phyloP scores from a whole-genome alignment of 2,113 vertebrate genomes.

The Stigmatopora argus region DNA sequence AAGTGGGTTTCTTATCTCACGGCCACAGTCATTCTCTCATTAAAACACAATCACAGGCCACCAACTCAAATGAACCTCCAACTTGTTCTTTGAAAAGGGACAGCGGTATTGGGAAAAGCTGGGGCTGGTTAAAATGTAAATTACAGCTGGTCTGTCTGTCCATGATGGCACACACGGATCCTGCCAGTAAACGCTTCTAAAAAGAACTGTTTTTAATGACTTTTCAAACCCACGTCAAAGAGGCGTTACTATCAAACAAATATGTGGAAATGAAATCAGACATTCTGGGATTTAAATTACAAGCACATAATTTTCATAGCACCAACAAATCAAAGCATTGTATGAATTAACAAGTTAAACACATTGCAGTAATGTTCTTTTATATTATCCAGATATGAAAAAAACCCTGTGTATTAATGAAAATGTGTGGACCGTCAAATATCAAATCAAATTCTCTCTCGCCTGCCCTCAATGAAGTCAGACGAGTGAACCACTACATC shows the following conservation, averaged over 20 bases:
- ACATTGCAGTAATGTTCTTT: constrained; percentile 5
- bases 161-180: constrained; percentile 64
- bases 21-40: constrained; percentile 80
- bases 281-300: constrained; percentile 16
- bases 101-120: not conserved
- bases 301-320: constrained; percentile 39
- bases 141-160: constrained; percentile 70
- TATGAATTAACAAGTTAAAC: constrained; percentile 13
- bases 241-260: constrained; percentile 51
- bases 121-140: constrained; percentile 51
- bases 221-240: constrained; percentile 22
- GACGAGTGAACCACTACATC: no score
- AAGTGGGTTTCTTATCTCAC: constrained; percentile 78
- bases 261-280: constrained; percentile 38
- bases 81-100: constrained; percentile 70
- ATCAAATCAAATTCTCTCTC: no score
- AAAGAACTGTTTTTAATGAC: not conserved
- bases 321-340: not conserved
- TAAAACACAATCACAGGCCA: constrained; percentile 88
- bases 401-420: not conserved
- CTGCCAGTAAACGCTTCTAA: constrained; percentile 41
- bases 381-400: not conserved
- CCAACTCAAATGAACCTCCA: constrained; percentile 86
- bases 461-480: no score
- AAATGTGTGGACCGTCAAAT: no score